A percentile compares a stretch with the other conserved stretches of the same genome.
phyloP scores from a whole-genome alignment of 2,888 invertebrate genomes.

The Psylliodes chrysocephalus region DNA sequence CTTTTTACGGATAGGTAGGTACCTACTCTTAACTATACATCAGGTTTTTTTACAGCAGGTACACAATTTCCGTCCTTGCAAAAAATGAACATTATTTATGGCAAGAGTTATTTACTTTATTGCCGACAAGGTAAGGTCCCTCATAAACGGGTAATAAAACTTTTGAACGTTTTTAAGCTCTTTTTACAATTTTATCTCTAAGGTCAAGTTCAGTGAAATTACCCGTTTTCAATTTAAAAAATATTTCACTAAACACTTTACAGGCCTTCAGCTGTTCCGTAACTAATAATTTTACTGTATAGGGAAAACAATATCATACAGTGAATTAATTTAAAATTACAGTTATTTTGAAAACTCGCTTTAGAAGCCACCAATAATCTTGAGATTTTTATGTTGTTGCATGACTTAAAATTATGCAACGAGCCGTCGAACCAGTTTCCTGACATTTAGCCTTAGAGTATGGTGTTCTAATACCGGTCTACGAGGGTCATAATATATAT shows the following conservation, averaged over 20 bases:
- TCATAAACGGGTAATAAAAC: conserved; percentile 12
- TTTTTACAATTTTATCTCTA: not conserved
- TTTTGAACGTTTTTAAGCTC: not conserved
- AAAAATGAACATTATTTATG: conserved; percentile 8
- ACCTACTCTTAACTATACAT: too few relatives aligned
- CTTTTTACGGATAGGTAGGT: too few relatives aligned
- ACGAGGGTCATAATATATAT: too few relatives aligned
- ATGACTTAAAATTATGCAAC: conserved; percentile 12
- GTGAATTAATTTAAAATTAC: conserved; percentile 10
- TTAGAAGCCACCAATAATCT: conserved; percentile 9
- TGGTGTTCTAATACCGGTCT: too few relatives aligned
- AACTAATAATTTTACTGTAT: conserved; percentile 1
- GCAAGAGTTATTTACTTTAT: conserved; percentile 7
- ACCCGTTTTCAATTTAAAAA: conserved; percentile 12
- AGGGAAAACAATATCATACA: conserved; percentile 7
- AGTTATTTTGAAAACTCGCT: conserved; percentile 6
- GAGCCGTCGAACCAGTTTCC: not conserved
- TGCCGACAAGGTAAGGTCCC: conserved; percentile 4
- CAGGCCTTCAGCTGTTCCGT: not conserved
- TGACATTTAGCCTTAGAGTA: not conserved
- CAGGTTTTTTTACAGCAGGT: conserved; percentile 8
- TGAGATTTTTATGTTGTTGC: conserved; percentile 6
- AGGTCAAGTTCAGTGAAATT: conserved; percentile 6
- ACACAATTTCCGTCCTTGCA: conserved; percentile 3
- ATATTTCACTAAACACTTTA: conserved; percentile 7